Evolutionary conservation across 2,113 vertebrate species (phyloP).

Genomic region (Cavia porcellus): DNA sequence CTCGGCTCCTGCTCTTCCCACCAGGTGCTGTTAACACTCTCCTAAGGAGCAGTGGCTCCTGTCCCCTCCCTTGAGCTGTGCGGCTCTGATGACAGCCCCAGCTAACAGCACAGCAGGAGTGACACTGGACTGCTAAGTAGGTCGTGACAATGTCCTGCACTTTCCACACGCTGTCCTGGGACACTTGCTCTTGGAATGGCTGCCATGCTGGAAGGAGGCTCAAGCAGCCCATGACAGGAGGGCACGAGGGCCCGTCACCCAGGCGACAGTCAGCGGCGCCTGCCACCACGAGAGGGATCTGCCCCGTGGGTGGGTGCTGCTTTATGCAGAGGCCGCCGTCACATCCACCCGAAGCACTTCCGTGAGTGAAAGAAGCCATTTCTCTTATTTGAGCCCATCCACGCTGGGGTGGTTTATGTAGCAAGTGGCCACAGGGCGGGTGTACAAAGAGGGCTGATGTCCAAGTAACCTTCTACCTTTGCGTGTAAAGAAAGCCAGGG

Average conservation of each 20-base stretch:
- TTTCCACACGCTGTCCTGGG: fast-evolving
- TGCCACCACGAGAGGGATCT: neutral
- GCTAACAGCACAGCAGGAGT: fast-evolving
- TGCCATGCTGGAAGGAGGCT: neutral
- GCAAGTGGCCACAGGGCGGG: neutral
- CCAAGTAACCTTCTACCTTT: neutral
- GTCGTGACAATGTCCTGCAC: fast-evolving
- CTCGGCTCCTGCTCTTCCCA: fast-evolving
- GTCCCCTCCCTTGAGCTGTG: neutral
- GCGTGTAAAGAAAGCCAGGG: neutral
- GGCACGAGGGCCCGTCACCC: fast-evolving
- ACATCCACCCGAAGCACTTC: neutral
- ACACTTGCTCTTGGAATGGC: fast-evolving
- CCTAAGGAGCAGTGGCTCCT: fast-evolving
- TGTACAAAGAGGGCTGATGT: neutral
- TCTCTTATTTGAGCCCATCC: neutral
- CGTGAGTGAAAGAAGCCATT: neutral
- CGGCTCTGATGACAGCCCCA: fast-evolving
- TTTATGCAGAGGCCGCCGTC: fast-evolving
- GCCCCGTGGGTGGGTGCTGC: neutral
- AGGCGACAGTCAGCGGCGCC: fast-evolving
- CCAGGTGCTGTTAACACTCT: fast-evolving
- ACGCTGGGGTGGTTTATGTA: fast-evolving
- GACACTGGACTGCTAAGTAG: neutral
- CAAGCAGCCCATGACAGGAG: neutral